Evolutionary conservation across 2,888 invertebrate genomes (phyloP), one percentile per base, ranked within the genome.

Genomic region (Mythimna impura): DNA sequence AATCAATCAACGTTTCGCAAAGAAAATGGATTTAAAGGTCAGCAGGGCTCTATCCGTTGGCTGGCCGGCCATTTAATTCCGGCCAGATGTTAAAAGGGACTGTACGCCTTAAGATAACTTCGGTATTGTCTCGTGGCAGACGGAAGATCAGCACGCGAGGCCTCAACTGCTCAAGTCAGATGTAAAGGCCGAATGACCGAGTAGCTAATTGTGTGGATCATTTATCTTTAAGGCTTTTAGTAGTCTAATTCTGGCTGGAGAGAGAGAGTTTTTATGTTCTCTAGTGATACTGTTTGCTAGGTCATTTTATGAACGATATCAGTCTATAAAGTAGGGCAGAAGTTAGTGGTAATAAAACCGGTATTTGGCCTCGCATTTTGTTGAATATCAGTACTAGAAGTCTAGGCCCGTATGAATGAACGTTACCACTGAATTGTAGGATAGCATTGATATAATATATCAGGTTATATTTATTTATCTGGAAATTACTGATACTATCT

Each of bases 131-230:
- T 60, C 77, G 34, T 25, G 52, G 52, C 22, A 34, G 30, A 20
- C 30, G 20, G 34, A 17, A 9, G 17, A 40, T 25, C 66, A 66
- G 6, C 67, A 22, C 12, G 40, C 40, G 66, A 57, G 36, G 50
- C 40, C 20, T 4, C 14, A 8, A 73, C 22, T 67, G 40, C 20
- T 7, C 30, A 14, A 73, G 40, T 67, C 43, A 34, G 58, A 66
- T n/a, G 20, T 9, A 22, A 7, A 10, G 2, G 17, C 68, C 7
- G 12, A 66, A 50, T 22, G 47, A 8, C 2, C 50, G 22, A 30
- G 14, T 43, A 30, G 22, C 57, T 76, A 77, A 73, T 43, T 58
- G 30, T 34, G 12, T 14, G 30, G 20, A 52, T 43, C n/a, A 43
- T 67, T 67, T 34, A n/a, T 77, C 17, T 25, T 22, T 43, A 34